Conservation (phyloP, 2,113 vertebrate genomes). For the Probosciger aterrimus region DNA sequence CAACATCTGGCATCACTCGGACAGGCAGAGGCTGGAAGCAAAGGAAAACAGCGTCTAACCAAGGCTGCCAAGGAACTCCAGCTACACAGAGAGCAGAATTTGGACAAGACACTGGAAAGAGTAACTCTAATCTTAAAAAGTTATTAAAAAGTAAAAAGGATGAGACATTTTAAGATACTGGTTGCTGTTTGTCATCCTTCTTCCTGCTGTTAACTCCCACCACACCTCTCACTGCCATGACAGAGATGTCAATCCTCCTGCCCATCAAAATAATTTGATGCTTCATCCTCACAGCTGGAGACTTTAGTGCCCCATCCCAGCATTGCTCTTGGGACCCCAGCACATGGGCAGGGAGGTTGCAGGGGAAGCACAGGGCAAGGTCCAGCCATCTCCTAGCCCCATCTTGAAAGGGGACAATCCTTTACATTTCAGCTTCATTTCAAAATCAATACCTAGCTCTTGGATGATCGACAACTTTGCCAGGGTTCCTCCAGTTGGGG, state of each 20-base stretch:
- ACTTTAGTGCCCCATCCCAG: neutral
- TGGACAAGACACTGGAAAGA: neutral
- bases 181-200: neutral
- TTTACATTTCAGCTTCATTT: neutral
- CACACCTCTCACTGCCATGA: neutral
- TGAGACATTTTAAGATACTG: neutral
- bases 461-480: neutral
- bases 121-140: neutral
- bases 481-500: neutral
- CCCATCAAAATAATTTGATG: neutral
- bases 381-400: neutral
- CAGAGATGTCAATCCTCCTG: no score
- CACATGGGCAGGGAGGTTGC: neutral
- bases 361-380: neutral
- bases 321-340: fast-evolving
- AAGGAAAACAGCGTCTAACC: neutral
- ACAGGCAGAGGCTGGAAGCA: neutral
- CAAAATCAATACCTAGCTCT: neutral
- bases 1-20: neutral
- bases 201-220: neutral
- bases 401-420: neutral
- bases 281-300: neutral
- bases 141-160: neutral
- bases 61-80: neutral
- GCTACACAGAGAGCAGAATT: neutral